phyloP scores from a whole-genome alignment of 2,113 vertebrate genomes.

The Lathamus discolor region DNA sequence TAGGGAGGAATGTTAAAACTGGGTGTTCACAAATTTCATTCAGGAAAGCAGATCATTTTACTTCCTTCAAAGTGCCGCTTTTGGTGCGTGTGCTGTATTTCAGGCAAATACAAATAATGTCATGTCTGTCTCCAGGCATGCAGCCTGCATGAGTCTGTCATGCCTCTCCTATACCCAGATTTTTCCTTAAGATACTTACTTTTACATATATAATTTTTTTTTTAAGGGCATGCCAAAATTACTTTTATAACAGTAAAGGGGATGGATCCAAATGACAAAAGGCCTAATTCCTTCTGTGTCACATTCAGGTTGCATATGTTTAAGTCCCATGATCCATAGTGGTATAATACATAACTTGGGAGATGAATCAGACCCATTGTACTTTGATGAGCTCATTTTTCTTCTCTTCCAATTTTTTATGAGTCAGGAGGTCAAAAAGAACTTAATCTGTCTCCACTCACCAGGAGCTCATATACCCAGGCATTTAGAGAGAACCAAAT shows the following conservation, averaged over 20 bases:
- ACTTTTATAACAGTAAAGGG: not conserved
- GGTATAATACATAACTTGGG: not conserved
- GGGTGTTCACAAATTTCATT: not conserved
- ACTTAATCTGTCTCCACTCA: not conserved
- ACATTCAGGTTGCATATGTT: not conserved
- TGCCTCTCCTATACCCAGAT: not conserved
- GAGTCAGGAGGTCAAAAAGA: not conserved
- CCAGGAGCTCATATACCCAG: not conserved
- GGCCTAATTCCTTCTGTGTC: not conserved
- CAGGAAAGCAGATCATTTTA: not conserved
- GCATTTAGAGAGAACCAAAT: not conserved
- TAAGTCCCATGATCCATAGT: not conserved
- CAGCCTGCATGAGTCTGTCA: not conserved
- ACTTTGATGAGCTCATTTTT: not conserved
- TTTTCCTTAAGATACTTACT: not conserved
- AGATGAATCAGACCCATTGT: not conserved
- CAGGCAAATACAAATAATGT: not conserved
- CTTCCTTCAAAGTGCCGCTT: not conserved
- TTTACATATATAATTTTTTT: not conserved
- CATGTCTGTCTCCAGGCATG: not conserved
- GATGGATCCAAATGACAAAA: not conserved
- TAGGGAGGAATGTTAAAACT: not conserved
- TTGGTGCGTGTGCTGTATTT: not conserved
- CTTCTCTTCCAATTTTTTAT: not conserved
- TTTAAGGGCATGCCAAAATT: not conserved